Conservation (phyloP, 2,888 invertebrate species). For the Ennomos erosarius region DNA sequence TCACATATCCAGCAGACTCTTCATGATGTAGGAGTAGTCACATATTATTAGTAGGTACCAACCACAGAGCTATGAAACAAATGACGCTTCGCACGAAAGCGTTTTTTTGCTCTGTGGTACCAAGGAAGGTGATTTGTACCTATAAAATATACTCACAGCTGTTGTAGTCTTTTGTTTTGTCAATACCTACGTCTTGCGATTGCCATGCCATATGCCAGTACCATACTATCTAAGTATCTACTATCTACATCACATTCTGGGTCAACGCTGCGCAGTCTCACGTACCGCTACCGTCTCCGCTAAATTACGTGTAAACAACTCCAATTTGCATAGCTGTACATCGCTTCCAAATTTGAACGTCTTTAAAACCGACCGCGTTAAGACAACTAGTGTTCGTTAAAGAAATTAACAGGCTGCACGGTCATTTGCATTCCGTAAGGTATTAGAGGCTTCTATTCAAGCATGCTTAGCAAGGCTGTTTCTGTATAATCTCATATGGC, state of each 20-base stretch:
- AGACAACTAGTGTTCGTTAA: constrained; percentile 51
- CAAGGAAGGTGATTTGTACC: too few species aligned
- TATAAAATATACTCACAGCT: constrained; percentile 26
- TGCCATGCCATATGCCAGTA: constrained; percentile 30
- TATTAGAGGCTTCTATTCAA: constrained; percentile 55
- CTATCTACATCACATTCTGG: constrained; percentile 6
- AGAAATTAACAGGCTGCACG: constrained; percentile 52
- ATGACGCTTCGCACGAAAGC: too few species aligned
- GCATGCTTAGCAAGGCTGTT: constrained; percentile 61
- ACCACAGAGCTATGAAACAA: too few species aligned
- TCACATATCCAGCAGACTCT: constrained; percentile 28
- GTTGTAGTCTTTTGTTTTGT: constrained; percentile 52
- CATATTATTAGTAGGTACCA: constrained; percentile 43
- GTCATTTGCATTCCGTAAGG: constrained; percentile 60
- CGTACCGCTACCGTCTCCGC: constrained; percentile 46
- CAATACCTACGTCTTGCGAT: constrained; percentile 51
- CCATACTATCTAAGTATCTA: background rate
- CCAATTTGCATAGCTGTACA: constrained; percentile 63
- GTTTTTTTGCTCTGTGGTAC: too few species aligned
- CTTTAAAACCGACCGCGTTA: constrained; percentile 58
- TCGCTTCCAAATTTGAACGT: constrained; percentile 47
- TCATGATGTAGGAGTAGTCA: constrained; percentile 50
- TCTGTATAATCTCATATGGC: constrained; percentile 66
- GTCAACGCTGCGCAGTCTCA: constrained; percentile 43
- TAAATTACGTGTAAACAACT: constrained; percentile 69